Conservation (phyloP, 2,113 vertebrate genomes). For the Nymphicus hollandicus region DNA sequence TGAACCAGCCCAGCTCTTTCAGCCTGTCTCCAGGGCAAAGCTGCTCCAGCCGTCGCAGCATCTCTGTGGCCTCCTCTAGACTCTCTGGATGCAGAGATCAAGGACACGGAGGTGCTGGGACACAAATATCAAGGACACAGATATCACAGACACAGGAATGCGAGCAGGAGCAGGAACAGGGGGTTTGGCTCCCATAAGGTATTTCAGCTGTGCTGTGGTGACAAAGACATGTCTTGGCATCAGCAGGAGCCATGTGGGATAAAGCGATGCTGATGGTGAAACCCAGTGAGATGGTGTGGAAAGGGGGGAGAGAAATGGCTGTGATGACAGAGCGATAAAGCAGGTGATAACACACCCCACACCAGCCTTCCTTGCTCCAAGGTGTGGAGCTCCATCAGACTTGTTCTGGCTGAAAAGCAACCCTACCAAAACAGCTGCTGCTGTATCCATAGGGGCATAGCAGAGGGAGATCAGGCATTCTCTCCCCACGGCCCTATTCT, state of each 20-base stretch:
- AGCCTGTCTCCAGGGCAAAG: background rate
- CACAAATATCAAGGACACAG: background rate
- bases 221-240: background rate
- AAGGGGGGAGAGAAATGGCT: background rate
- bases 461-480: background rate
- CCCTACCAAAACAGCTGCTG: background rate
- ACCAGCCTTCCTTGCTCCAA: background rate
- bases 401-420: background rate
- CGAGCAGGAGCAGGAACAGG: background rate
- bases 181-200: background rate
- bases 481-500: fast-evolving
- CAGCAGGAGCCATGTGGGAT: background rate
- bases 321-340: background rate
- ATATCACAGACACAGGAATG: background rate
- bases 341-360: background rate
- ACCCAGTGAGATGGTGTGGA: fast-evolving
- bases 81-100: background rate
- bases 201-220: background rate
- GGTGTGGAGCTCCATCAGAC: background rate
- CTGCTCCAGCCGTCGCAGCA: background rate
- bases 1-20: background rate
- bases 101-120: background rate
- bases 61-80: background rate
- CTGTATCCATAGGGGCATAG: fast-evolving
- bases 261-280: background rate